These are phyloP conservation scores for Drosophila maculinotata DNA, from an alignment of 2,888 invertebrate species.

Conservation along the genomic window DNA sequence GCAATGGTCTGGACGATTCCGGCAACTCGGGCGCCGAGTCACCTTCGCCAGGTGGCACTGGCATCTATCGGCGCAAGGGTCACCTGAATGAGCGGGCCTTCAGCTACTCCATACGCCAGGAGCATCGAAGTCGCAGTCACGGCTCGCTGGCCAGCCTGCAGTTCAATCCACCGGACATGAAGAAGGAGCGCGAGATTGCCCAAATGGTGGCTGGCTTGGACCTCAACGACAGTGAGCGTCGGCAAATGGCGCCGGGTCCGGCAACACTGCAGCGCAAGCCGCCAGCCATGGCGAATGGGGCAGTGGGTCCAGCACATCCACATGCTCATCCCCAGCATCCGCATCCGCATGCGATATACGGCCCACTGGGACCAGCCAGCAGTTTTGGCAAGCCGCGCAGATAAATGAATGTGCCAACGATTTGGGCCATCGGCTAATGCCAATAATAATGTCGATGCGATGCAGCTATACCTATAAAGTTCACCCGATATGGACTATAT, in stretches of 20 bases:
- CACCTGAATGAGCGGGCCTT: constrained; percentile 97
- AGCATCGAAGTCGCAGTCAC: constrained; percentile 96
- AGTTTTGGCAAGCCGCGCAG: constrained; percentile 85
- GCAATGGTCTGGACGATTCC: constrained; percentile 86
- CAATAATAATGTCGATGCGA: too few species aligned
- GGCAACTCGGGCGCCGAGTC: constrained; percentile 86
- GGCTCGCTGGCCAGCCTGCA: constrained; percentile 96
- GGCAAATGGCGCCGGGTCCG: constrained; percentile 84
- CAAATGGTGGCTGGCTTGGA: constrained; percentile 96
- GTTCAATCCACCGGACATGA: constrained; percentile 93
- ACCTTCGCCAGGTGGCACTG: constrained; percentile 89
- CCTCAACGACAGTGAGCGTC: constrained; percentile 89
- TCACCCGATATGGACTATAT: constrained; percentile 21
- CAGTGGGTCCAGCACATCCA: constrained; percentile 45
- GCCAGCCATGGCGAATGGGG: constrained; percentile 74
- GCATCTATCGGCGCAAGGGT: constrained; percentile 96
- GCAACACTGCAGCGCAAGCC: constrained; percentile 83
- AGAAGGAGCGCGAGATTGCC: constrained; percentile 96
- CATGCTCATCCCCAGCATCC: constrained; percentile 56
- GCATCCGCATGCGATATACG: constrained; percentile 80
- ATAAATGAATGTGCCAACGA: too few species aligned
- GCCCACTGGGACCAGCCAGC: constrained; percentile 76
- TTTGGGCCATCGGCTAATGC: too few species aligned
- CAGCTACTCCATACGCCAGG: constrained; percentile 96
- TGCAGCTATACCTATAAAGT: background rate